phyloP scores from a whole-genome alignment of 2,888 invertebrate genomes.

The Drosophila histrio region DNA sequence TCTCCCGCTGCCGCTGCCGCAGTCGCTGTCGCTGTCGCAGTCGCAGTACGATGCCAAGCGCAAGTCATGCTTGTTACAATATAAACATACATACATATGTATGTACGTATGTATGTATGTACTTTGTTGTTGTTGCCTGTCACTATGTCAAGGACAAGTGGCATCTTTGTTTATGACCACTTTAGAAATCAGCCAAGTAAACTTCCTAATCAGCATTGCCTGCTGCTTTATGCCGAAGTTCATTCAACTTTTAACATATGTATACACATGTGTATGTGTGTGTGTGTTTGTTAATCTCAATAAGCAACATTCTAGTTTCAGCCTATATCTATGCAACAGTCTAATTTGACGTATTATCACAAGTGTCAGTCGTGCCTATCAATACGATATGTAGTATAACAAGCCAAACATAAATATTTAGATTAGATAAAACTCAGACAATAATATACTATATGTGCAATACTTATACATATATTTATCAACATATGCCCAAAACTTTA shows the following conservation, averaged over 20 bases:
- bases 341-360: constrained; percentile 24
- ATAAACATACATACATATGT: constrained; percentile 13
- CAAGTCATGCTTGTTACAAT: constrained; percentile 63
- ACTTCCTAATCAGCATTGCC: constrained; percentile 55
- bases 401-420: not conserved
- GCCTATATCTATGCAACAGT: not conserved
- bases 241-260: constrained; percentile 50
- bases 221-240: constrained; percentile 35
- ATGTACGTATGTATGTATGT: constrained; percentile 13
- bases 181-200: constrained; percentile 58
- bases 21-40: constrained; percentile 13
- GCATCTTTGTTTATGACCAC: constrained; percentile 68
- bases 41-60: constrained; percentile 52
- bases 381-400: constrained; percentile 22
- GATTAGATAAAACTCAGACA: constrained; percentile 10
- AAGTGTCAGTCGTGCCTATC: constrained; percentile 7
- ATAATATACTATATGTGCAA: too few species aligned
- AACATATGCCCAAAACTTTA: not conserved
- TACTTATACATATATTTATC: not conserved
- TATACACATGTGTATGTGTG: not conserved
- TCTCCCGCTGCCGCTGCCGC: constrained; percentile 28
- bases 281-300: constrained; percentile 3
- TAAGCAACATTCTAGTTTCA: constrained; percentile 5
- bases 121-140: constrained; percentile 54
- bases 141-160: constrained; percentile 77